Conservation (phyloP, 1,140 invertebrate genomes). For the Pemphigus obesinymphae region DNA sequence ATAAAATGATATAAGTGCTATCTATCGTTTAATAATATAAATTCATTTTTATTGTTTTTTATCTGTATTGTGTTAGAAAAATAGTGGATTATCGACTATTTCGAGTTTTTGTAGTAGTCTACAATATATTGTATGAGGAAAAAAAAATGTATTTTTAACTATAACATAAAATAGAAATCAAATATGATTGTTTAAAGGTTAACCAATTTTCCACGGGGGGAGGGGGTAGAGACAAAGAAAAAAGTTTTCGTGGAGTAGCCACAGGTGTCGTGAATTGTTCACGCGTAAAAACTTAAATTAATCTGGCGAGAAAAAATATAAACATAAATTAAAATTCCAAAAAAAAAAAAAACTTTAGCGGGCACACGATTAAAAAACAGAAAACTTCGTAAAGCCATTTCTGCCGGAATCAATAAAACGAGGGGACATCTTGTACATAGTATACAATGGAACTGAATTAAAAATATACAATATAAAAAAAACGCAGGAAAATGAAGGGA, state of each 20-base stretch:
- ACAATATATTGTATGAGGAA: too few species aligned
- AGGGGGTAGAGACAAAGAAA: background rate
- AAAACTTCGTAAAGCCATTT: slow-evolving; percentile 12
- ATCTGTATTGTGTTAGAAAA: too few species aligned
- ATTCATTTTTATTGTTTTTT: too few species aligned
- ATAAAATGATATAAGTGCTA: too few species aligned
- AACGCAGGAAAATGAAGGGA: background rate
- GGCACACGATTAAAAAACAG: background rate
- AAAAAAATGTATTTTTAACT: background rate
- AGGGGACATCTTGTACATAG: background rate
- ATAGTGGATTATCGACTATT: too few species aligned
- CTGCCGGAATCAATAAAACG: slow-evolving; percentile 24
- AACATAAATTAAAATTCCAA: slow-evolving; percentile 31
- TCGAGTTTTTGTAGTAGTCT: too few species aligned
- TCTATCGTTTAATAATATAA: too few species aligned
- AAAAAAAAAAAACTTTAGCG: background rate
- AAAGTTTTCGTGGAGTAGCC: slow-evolving; percentile 1
- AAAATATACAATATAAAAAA: background rate
- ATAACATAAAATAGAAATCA: background rate
- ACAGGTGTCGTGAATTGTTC: slow-evolving; percentile 20
- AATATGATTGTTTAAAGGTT: background rate
- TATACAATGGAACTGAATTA: slow-evolving; percentile 26
- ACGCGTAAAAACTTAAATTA: slow-evolving; percentile 29
- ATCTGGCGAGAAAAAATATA: background rate
- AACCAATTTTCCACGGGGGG: background rate